Evolutionary conservation across 2,888 invertebrate species (phyloP).

Genomic region (Meta bourneti): DNA sequence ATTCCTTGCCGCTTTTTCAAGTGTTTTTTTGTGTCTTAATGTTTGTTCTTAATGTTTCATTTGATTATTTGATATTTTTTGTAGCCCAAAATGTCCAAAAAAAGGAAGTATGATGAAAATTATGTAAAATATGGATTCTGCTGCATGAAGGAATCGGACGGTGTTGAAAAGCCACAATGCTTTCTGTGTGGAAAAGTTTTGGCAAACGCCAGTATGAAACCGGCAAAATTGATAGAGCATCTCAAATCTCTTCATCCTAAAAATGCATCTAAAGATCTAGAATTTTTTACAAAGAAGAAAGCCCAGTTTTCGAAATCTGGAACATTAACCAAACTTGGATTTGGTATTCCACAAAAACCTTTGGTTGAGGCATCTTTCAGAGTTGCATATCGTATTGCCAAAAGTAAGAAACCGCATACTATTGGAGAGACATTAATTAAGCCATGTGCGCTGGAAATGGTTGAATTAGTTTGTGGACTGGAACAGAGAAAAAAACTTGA

Average conservation of each 20-base stretch:
- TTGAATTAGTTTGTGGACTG: slow-evolving; percentile 63
- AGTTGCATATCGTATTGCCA: slow-evolving; percentile 62
- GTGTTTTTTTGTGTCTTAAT: no score
- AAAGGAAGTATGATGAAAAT: no score
- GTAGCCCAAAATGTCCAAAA: no score
- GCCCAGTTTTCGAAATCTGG: no score
- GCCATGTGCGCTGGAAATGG: slow-evolving; percentile 56
- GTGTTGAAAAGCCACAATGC: slow-evolving; percentile 69
- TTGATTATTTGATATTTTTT: no score
- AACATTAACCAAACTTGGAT: no score
- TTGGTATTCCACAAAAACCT: no score
- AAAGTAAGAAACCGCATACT: slow-evolving; percentile 66
- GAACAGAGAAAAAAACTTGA: slow-evolving; percentile 73
- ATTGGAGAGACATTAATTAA: slow-evolving; percentile 70
- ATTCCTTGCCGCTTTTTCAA: no score
- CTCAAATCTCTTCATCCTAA: slow-evolving; percentile 49
- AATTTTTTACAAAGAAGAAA: no score
- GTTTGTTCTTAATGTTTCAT: no score
- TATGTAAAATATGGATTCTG: slow-evolving; percentile 55
- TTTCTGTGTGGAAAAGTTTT: slow-evolving; percentile 71
- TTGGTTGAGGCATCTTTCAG: slow-evolving; percentile 1
- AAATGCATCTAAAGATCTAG: no score
- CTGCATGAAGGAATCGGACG: slow-evolving; percentile 66
- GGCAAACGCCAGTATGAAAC: slow-evolving; percentile 72
- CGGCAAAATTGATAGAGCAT: slow-evolving; percentile 73